Evolutionary conservation across 2,113 vertebrate genomes (phyloP).

Genomic region (Azemiops feae): DNA sequence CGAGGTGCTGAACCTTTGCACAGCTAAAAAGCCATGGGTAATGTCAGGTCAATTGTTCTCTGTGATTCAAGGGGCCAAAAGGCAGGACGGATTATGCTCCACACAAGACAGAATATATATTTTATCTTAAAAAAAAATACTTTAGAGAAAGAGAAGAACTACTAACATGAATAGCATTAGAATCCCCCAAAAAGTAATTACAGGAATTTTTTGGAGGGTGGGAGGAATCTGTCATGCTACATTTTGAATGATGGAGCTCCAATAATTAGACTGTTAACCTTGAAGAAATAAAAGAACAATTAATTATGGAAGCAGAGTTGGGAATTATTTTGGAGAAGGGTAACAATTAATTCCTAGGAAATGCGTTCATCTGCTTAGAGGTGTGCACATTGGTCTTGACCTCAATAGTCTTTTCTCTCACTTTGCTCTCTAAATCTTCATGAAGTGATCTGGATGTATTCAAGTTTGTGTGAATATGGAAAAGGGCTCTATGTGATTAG

Average conservation of each 20-base stretch:
- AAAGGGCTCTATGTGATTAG: neutral
- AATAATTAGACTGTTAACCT: constrained; percentile 31
- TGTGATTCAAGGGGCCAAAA: neutral
- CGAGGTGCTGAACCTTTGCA: neutral
- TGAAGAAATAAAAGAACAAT: constrained; percentile 16
- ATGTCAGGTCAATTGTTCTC: neutral
- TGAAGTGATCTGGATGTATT: neutral
- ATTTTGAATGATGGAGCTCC: constrained; percentile 5
- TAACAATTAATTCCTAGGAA: constrained; percentile 34
- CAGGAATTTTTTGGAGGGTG: constrained; percentile 27
- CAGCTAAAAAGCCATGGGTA: neutral
- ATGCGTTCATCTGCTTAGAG: neutral
- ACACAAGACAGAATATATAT: neutral
- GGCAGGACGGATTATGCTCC: neutral
- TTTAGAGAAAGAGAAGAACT: neutral
- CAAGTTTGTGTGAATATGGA: neutral
- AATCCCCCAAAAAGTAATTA: constrained; percentile 12
- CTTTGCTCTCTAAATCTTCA: neutral
- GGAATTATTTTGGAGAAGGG: constrained; percentile 23
- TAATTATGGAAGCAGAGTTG: constrained; percentile 4
- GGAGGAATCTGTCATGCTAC: neutral
- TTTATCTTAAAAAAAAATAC: neutral
- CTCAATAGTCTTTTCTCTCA: neutral
- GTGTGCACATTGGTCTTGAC: neutral
- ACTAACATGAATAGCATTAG: neutral